Conservation (phyloP, 2,113 vertebrate genomes). For the Macquaria ambigua region DNA sequence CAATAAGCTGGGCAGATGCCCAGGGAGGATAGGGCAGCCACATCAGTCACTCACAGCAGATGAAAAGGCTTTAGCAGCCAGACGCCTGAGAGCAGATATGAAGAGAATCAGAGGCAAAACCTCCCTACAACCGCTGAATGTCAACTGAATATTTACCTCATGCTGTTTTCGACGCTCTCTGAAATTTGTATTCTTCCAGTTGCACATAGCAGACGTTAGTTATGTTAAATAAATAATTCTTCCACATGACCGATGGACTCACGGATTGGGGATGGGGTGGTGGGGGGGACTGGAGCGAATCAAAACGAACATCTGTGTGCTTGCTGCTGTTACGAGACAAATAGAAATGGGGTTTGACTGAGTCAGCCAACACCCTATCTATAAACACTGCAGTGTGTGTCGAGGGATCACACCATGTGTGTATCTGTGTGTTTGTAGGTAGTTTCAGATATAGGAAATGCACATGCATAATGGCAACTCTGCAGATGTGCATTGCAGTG, state of each 20-base stretch:
- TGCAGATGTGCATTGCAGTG: constrained; percentile 10
- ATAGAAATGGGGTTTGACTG: constrained; percentile 12
- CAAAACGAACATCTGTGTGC: constrained; percentile 53
- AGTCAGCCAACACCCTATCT: constrained; percentile 14
- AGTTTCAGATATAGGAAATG: background rate
- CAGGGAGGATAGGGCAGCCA: constrained; percentile 51
- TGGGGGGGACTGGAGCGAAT: constrained; percentile 21
- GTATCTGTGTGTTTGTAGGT: background rate
- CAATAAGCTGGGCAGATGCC: constrained; percentile 62
- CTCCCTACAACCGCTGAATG: constrained; percentile 38
- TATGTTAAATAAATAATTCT: constrained; percentile 63
- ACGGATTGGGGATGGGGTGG: background rate
- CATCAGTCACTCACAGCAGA: constrained; percentile 68
- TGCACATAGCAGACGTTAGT: constrained; percentile 40
- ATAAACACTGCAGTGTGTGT: constrained; percentile 19
- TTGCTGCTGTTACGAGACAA: constrained; percentile 11
- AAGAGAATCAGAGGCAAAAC: constrained; percentile 53
- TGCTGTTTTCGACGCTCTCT: constrained; percentile 19
- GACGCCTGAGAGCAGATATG: constrained; percentile 45
- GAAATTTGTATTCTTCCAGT: constrained; percentile 45
- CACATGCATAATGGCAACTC: background rate
- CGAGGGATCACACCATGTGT: background rate
- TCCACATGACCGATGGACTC: constrained; percentile 30
- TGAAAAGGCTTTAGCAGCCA: constrained; percentile 69
- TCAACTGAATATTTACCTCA: constrained; percentile 48